Base-by-base conservation (phyloP, 2,888 invertebrate genomes). In the Cryptocheilus praepositus region DNA sequence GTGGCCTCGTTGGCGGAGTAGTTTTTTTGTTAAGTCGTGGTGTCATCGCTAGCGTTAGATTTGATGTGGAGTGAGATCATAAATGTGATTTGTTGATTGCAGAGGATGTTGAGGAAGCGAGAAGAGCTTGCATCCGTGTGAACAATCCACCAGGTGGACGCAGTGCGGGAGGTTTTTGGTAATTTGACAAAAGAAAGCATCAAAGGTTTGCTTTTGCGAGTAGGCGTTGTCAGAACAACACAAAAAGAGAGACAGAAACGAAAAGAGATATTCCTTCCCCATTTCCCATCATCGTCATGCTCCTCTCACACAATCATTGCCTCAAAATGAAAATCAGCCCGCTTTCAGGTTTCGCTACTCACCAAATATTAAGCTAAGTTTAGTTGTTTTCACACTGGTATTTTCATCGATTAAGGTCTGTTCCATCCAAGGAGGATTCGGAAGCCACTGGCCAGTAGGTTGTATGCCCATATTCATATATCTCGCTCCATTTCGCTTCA, bases 121-220 rank as follows among this genome's bases (percentile, higher is more conserved):
- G 93, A 78, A 94, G 95, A 85, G 93, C 95, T 0, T 95, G 94
- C 65, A 96, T 96, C 69, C 94, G 95, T 80, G 95, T 97, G 3
- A 92, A 94, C 86, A 95, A 96, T 91, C 97, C 97, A 8, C 97
- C 97, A 1, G 97, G 97, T 79, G 97, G 97, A 58, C 94, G 94
- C 88, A 96, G 96, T 15, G 94, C 95, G 61, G 93, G 93, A 71
- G 93, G 92, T 53, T 93, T 96, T 87, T 96, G 96, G 96, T 96
- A 95, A 92, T 79, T 76, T 74, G 74, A 69, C 65, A 45, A 59
- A 65, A 64, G 55, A 72, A 61, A 77, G 60, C 61, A 57, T 70
- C 64, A 71, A 68, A 66, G 49, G 49, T 49, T 49, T 49, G 49
- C 49, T 49, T 49, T 16, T 18, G 49, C 18, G n/a, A 49, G n/a